These are phyloP conservation scores for Pedionomus torquatus DNA, from an alignment of 2,113 vertebrate species.

Conservation along the genomic window DNA sequence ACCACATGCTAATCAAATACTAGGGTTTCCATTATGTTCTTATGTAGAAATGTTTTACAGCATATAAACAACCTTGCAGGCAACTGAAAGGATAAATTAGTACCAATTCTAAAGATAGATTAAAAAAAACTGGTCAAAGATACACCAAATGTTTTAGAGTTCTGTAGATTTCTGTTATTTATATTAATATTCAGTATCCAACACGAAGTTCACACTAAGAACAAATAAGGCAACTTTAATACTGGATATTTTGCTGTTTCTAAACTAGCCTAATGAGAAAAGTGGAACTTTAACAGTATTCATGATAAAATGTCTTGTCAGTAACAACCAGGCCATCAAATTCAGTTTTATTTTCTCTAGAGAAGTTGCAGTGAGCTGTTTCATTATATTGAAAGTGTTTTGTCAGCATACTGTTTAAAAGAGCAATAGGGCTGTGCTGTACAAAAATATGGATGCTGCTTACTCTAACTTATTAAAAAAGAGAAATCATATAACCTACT, in stretches of 20 bases:
- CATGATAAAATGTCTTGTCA: background rate
- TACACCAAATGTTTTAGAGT: background rate
- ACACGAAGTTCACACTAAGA: background rate
- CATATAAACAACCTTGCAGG: background rate
- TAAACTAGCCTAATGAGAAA: background rate
- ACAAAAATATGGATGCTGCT: background rate
- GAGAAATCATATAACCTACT: background rate
- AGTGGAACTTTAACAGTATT: background rate
- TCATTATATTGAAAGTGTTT: conserved; percentile 29
- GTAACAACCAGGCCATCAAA: conserved; percentile 26
- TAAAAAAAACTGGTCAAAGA: background rate
- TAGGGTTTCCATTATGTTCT: background rate
- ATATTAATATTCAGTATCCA: background rate
- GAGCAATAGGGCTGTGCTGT: background rate
- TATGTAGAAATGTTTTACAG: background rate
- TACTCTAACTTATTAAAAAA: background rate
- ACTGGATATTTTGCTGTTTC: background rate
- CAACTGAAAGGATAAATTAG: background rate
- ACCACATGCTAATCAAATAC: background rate
- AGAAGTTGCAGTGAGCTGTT: background rate
- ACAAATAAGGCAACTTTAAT: background rate
- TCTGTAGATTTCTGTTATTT: background rate
- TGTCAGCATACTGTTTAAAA: conserved; percentile 19
- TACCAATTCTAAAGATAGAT: background rate
- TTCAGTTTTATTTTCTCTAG: conserved; percentile 33